These are phyloP conservation scores for Caranx ignobilis DNA, from an alignment of 2,113 vertebrate genomes.

Conservation along the genomic window DNA sequence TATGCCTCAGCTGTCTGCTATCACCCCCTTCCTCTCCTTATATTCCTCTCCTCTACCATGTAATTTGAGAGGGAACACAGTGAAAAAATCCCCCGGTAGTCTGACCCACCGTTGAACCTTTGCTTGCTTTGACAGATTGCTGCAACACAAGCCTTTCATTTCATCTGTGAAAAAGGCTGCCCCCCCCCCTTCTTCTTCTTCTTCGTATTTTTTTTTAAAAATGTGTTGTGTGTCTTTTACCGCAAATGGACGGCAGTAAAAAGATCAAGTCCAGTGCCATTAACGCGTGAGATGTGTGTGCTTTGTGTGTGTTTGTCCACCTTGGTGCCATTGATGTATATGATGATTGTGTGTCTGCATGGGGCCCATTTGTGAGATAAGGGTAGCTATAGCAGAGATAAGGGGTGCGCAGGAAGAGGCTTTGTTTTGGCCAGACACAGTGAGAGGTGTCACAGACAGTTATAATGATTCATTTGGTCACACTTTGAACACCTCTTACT, in stretches of 20 bases:
- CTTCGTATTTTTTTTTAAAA: slow-evolving; percentile 44
- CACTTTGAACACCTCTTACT: slow-evolving; percentile 50
- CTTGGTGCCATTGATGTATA: slow-evolving; percentile 64
- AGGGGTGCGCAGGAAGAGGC: slow-evolving; percentile 53
- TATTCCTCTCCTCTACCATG: slow-evolving; percentile 44
- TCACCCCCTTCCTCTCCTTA: slow-evolving; percentile 44
- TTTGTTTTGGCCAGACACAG: slow-evolving; percentile 68
- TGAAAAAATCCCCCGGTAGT: slow-evolving; percentile 56
- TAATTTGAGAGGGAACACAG: slow-evolving; percentile 70
- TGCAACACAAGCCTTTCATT: slow-evolving; percentile 75
- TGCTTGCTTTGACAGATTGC: slow-evolving; percentile 75
- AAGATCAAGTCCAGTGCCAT: slow-evolving; percentile 74
- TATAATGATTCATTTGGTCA: slow-evolving; percentile 58
- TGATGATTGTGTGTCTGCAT: slow-evolving; percentile 67
- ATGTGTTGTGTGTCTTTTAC: slow-evolving; percentile 72
- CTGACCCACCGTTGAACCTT: slow-evolving; percentile 82
- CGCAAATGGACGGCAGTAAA: slow-evolving; percentile 69
- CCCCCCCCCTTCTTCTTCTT: neutral
- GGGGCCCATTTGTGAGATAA: slow-evolving; percentile 74
- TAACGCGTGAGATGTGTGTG: slow-evolving; percentile 56
- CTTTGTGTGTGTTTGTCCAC: slow-evolving; percentile 65
- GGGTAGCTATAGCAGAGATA: slow-evolving; percentile 62
- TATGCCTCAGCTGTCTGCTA: slow-evolving; percentile 26
- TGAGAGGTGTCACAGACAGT: slow-evolving; percentile 55
- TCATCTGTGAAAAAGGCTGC: slow-evolving; percentile 55